Evolutionary conservation across 2,888 invertebrate species (phyloP).

Genomic region (Nomada ruficornis): DNA sequence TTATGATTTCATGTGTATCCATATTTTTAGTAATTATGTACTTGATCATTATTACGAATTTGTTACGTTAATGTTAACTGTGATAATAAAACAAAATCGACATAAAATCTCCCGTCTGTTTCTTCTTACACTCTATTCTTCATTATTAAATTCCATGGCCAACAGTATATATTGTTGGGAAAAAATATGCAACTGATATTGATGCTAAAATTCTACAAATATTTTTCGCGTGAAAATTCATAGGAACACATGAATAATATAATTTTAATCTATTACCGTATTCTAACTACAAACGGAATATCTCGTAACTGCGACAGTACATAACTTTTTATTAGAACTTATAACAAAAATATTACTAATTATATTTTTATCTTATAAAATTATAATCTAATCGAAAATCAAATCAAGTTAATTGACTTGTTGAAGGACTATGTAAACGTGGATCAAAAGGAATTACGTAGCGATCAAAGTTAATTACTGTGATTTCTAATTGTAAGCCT

Average conservation of each 20-base stretch:
- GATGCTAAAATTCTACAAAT: no score
- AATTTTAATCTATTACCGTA: no score
- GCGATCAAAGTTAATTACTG: not conserved
- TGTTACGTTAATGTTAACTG: constrained; percentile 74
- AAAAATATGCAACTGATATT: no score
- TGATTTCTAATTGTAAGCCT: not conserved
- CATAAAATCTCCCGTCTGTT: not conserved
- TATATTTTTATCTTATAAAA: not conserved
- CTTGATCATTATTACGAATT: constrained; percentile 34
- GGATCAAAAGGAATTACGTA: not conserved
- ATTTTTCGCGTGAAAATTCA: no score
- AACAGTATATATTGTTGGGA: not conserved
- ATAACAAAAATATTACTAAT: not conserved
- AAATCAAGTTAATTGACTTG: not conserved
- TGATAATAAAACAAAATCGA: constrained; percentile 74
- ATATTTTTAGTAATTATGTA: constrained; percentile 38
- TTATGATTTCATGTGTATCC: constrained; percentile 25
- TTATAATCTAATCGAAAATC: not conserved
- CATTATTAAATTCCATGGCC: not conserved
- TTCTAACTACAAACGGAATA: no score
- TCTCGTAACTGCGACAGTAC: no score
- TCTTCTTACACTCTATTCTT: not conserved
- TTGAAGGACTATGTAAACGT: not conserved
- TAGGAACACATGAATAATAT: no score
- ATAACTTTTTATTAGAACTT: not conserved